These are phyloP conservation scores for Struthidea cinerea DNA, from an alignment of 2,113 vertebrate species.

Conservation along the genomic window DNA sequence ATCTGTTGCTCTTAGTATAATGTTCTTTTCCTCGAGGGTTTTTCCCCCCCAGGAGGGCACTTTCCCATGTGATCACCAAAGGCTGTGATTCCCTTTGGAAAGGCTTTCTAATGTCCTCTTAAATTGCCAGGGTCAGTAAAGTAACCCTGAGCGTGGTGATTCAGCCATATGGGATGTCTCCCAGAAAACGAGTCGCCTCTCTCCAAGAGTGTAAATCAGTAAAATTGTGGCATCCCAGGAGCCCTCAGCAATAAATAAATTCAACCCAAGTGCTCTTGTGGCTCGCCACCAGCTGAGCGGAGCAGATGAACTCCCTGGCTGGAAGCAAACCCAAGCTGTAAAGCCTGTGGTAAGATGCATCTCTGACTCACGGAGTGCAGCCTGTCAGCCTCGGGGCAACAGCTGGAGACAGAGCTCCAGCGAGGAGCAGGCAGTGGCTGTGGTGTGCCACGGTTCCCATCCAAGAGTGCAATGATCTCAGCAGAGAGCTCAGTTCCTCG, in stretches of 20 bases:
- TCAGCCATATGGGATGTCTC: neutral
- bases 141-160: neutral
- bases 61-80: neutral
- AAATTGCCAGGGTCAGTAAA: neutral
- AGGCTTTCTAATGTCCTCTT: neutral
- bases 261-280: neutral
- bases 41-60: neutral
- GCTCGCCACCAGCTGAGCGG: neutral
- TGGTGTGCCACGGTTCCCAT: fast-evolving
- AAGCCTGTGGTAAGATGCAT: neutral
- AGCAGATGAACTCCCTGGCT: neutral
- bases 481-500: neutral
- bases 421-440: fast-evolving
- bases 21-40: neutral
- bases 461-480: neutral
- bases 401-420: neutral
- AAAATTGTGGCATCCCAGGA: neutral
- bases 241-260: conserved; percentile 13
- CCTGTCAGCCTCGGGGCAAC: neutral
- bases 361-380: neutral
- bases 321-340: neutral
- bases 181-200: neutral
- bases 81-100: neutral
- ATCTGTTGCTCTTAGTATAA: neutral
- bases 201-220: neutral